phyloP scores from a whole-genome alignment of 1,140 invertebrate genomes.

The Chironomus tepperi region DNA sequence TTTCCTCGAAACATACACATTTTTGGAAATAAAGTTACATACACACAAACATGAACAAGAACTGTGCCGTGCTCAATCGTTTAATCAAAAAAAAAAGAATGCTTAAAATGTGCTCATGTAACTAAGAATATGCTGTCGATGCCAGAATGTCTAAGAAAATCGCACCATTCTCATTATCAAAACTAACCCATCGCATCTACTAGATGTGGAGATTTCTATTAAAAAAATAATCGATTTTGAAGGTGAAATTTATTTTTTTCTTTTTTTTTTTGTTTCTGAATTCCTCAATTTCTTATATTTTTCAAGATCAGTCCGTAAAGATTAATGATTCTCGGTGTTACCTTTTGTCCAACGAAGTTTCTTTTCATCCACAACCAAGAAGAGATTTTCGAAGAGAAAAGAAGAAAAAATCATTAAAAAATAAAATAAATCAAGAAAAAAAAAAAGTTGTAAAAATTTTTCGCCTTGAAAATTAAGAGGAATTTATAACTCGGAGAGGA shows the following conservation, averaged over 20 bases:
- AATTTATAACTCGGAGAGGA: not conserved
- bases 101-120: not conserved
- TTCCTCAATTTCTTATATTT: not conserved
- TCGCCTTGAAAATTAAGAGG: not conserved
- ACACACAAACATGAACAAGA: not conserved
- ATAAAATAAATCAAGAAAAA: constrained; percentile 21
- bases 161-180: constrained; percentile 8
- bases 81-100: not conserved
- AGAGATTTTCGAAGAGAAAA: constrained; percentile 1
- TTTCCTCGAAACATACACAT: not conserved
- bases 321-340: constrained; percentile 7
- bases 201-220: no score
- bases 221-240: constrained; percentile 19
- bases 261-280: not conserved
- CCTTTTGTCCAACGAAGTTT: constrained; percentile 18
- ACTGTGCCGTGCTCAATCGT: not conserved
- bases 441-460: constrained; percentile 22
- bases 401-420: constrained; percentile 21
- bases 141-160: constrained; percentile 12
- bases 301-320: constrained; percentile 7
- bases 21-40: no score
- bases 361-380: not conserved
- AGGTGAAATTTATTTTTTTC: constrained; percentile 20
- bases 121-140: not conserved
- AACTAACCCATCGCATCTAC: constrained; percentile 11